Conservation (phyloP, 2,888 invertebrate species). For the Agrochola circellaris region DNA sequence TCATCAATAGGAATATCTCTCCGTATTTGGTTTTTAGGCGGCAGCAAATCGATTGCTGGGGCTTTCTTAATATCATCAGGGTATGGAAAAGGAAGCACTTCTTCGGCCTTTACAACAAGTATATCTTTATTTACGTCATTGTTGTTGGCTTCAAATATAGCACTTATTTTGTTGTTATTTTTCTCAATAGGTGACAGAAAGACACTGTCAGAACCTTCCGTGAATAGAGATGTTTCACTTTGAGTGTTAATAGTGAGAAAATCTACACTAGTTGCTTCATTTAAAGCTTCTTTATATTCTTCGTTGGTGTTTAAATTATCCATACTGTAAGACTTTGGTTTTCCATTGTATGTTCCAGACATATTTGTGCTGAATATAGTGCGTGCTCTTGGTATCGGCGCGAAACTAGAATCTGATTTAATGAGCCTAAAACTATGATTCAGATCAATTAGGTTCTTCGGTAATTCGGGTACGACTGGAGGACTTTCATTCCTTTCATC, state of each 20-base stretch:
- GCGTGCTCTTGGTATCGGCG: conserved; percentile 69
- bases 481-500: conserved; percentile 67
- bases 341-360: conserved; percentile 83
- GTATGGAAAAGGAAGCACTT: conserved; percentile 80
- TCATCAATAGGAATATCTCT: conserved; percentile 63
- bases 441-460: conserved; percentile 67
- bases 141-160: conserved; percentile 57
- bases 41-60: conserved; percentile 64
- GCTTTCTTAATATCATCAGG: conserved; percentile 75
- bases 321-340: conserved; percentile 85
- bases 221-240: conserved; percentile 80
- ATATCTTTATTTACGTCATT: conserved; percentile 62
- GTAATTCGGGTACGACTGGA: conserved; percentile 61
- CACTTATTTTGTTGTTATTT: conserved; percentile 70
- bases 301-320: conserved; percentile 80
- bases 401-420: conserved; percentile 76
- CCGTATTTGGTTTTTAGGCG: conserved; percentile 44
- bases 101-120: conserved; percentile 80
- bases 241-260: conserved; percentile 74
- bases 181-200: conserved; percentile 77
- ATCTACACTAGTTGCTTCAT: conserved; percentile 86
- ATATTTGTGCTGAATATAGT: conserved; percentile 79
- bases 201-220: conserved; percentile 83
- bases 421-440: conserved; percentile 66
- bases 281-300: conserved; percentile 79